Conservation (phyloP, 2,113 vertebrate species). For the Rhinolophus sinicus region DNA sequence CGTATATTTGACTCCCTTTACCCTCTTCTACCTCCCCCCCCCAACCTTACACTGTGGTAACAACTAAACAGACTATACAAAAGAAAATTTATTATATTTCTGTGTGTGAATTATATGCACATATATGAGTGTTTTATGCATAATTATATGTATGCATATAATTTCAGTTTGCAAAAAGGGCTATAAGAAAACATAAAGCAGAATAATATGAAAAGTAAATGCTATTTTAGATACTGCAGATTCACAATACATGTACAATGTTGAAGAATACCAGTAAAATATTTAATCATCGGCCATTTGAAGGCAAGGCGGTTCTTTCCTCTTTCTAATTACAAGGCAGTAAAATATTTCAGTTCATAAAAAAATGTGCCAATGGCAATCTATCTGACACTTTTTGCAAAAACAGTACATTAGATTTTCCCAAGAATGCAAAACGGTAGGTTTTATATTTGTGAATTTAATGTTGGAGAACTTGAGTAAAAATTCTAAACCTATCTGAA, state of each 20-base stretch:
- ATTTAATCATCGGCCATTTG: background rate
- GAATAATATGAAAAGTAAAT: background rate
- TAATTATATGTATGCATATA: background rate
- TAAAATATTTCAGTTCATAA: slow-evolving; percentile 13
- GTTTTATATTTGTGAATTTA: slow-evolving; percentile 46
- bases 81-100: background rate
- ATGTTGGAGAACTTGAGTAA: background rate
- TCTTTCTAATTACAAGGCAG: background rate
- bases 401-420: background rate
- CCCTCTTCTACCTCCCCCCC: too few relatives aligned
- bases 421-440: background rate
- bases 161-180: background rate
- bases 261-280: background rate
- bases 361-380: background rate
- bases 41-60: too few relatives aligned
- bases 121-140: background rate
- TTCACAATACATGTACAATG: background rate
- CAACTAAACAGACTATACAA: background rate
- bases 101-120: background rate
- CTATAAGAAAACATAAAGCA: background rate
- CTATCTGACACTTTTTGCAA: background rate
- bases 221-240: background rate
- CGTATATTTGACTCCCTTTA: too few relatives aligned
- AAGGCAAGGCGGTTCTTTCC: background rate
- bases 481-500: slow-evolving; percentile 24